These are phyloP conservation scores for Poecilobothrus nobilitatus DNA, from an alignment of 2,888 invertebrate genomes.

Conservation along the genomic window DNA sequence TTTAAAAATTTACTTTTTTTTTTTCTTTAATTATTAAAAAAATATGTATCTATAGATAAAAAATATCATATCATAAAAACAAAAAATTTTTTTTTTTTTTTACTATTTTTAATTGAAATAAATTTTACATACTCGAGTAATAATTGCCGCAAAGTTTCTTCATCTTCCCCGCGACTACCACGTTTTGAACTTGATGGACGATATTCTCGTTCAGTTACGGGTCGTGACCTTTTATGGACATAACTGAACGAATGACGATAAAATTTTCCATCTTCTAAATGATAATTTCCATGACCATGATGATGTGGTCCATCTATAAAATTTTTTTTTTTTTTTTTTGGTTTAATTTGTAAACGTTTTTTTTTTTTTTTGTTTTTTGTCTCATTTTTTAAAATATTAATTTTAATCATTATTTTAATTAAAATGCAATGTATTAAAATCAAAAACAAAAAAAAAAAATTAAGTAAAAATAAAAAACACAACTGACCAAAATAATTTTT, in stretches of 20 bases:
- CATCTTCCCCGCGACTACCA: slow-evolving; percentile 61
- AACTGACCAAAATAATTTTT: too few species aligned
- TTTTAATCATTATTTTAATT: too few species aligned
- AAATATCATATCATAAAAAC: background rate
- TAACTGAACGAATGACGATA: slow-evolving; percentile 45
- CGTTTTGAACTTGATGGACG: slow-evolving; percentile 21
- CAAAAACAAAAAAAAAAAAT: too few species aligned
- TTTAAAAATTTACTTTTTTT: too few species aligned
- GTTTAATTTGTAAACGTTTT: too few species aligned
- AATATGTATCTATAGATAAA: slow-evolving; percentile 6
- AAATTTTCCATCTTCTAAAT: slow-evolving; percentile 41
- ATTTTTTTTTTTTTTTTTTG: background rate
- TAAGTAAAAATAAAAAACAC: too few species aligned
- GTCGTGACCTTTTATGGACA: slow-evolving; percentile 42
- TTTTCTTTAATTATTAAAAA: background rate
- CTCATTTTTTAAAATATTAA: too few species aligned
- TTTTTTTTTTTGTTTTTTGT: too few species aligned
- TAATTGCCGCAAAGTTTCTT: slow-evolving; percentile 89
- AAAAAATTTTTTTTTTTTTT: too few species aligned
- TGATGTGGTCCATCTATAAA: slow-evolving; percentile 37
- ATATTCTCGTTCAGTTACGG: slow-evolving; percentile 40
- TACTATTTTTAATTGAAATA: background rate
- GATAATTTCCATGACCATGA: slow-evolving; percentile 36
- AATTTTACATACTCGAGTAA: slow-evolving; percentile 72
- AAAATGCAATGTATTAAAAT: too few species aligned